Evolutionary conservation across 1,140 invertebrate genomes (phyloP), one percentile per base, ranked within the genome.

Genomic region (Drosophila arawakana): DNA sequence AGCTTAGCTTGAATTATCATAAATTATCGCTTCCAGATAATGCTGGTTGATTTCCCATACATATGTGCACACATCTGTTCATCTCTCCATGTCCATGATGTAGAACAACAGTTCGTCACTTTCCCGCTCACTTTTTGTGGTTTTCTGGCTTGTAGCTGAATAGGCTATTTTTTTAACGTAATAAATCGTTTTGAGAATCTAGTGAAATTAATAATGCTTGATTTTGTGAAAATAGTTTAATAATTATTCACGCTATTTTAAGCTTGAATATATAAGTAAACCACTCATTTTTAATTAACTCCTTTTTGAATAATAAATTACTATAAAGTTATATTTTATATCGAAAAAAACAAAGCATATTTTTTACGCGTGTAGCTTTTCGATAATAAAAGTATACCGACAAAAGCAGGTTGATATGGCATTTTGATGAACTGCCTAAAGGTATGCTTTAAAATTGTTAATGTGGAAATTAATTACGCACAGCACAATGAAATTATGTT

Each of bases 1-100:
- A 73, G 73, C 70, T 78, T 46, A 67, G 62, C 67, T 78, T 65
- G 63, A 66, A 83, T 89, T 80, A 83, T 52, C 84, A 89, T 83
- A 89, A 74, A 88, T 83, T 88, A 88, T 88, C 82, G 76, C 76
- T 49, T 49, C 18, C 57, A 59, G 76, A 86, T 86, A 82, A 88
- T 86, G 80, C 73, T 63, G 74, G 60, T 47, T 61, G 57, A 25
- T 54, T 78, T 35, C 66, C 59, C 58, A 62, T 35, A 6, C 58
- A 62, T 35, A 6, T 30, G 25, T 39, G 49, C 49, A 44, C 43
- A 52, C 49, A 62, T 70, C 63, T 58, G 49, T 25, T 9, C 43
- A 30, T 35, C 49, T 69, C 35, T 55, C 52, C 18, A 21, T 72
- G 50, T 80, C 58, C 66, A 35, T 55, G 69, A 78, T 72, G 76